phyloP scores from a whole-genome alignment of 2,113 vertebrate species.

The Callithrix jacchus region DNA sequence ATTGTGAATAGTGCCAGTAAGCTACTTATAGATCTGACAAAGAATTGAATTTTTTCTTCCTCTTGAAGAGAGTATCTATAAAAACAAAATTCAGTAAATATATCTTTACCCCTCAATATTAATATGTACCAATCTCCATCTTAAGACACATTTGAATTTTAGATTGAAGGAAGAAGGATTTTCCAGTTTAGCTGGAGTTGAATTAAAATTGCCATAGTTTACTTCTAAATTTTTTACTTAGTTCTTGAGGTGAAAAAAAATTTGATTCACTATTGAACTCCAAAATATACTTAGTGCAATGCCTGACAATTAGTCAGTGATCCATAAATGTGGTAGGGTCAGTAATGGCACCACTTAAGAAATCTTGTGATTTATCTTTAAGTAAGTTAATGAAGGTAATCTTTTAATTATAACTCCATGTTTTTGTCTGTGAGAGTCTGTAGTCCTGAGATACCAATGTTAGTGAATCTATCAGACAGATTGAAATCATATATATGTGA shows the following conservation, averaged over 20 bases:
- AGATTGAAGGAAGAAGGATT: background rate
- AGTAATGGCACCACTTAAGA: background rate
- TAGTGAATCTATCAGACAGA: background rate
- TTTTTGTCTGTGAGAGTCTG: background rate
- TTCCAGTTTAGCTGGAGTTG: background rate
- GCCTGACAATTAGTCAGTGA: background rate
- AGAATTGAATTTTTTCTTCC: background rate
- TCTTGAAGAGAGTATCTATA: background rate
- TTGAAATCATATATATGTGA: background rate
- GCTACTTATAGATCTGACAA: background rate
- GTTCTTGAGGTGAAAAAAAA: background rate
- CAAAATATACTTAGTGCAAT: background rate
- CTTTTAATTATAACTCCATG: background rate
- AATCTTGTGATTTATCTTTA: background rate
- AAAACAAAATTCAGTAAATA: background rate
- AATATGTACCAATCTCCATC: background rate
- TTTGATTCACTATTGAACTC: background rate
- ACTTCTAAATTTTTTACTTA: background rate
- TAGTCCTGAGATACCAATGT: background rate
- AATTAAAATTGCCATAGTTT: background rate
- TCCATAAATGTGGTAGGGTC: background rate
- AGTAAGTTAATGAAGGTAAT: background rate
- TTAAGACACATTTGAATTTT: background rate
- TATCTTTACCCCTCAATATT: background rate
- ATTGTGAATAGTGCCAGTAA: background rate